Conservation (phyloP, 2,888 invertebrate species). For the Rutpela maculata region DNA sequence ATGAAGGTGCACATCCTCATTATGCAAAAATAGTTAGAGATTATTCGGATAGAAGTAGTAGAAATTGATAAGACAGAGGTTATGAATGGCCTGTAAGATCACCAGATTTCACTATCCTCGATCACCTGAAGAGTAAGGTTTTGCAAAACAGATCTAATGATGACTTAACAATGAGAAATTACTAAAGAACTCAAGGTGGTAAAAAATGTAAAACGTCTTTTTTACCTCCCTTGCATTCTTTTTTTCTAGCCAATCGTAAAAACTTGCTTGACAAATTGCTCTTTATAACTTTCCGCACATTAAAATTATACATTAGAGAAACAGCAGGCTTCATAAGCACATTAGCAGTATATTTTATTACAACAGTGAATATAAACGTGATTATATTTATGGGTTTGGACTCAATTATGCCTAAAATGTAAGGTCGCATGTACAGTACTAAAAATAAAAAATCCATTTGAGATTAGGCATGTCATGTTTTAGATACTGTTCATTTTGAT, state of each 20-base stretch:
- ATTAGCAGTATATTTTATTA: background rate
- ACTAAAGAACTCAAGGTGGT: too few relatives aligned
- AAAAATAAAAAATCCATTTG: slow-evolving; percentile 4
- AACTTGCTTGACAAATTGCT: background rate
- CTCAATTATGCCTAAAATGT: background rate
- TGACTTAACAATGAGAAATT: too few relatives aligned
- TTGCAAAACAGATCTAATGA: too few relatives aligned
- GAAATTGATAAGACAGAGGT: too few relatives aligned
- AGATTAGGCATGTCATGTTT: background rate
- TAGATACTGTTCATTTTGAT: slow-evolving; percentile 3
- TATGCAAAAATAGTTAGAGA: too few relatives aligned
- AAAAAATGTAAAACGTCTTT: too few relatives aligned
- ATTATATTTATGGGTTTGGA: background rate
- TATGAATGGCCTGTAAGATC: too few relatives aligned
- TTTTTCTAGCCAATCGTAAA: background rate
- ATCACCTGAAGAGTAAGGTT: too few relatives aligned
- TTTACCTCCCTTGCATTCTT: too few relatives aligned
- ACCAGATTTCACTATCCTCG: too few relatives aligned
- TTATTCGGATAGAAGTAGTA: too few relatives aligned
- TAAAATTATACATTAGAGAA: background rate
- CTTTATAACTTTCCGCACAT: background rate
- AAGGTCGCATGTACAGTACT: background rate
- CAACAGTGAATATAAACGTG: background rate
- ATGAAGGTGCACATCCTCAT: too few relatives aligned
- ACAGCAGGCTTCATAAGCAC: background rate